Evolutionary conservation across 2,888 invertebrate species (phyloP), one percentile per base, ranked within the genome.

Genomic region (Drosophila hawaiiensis): DNA sequence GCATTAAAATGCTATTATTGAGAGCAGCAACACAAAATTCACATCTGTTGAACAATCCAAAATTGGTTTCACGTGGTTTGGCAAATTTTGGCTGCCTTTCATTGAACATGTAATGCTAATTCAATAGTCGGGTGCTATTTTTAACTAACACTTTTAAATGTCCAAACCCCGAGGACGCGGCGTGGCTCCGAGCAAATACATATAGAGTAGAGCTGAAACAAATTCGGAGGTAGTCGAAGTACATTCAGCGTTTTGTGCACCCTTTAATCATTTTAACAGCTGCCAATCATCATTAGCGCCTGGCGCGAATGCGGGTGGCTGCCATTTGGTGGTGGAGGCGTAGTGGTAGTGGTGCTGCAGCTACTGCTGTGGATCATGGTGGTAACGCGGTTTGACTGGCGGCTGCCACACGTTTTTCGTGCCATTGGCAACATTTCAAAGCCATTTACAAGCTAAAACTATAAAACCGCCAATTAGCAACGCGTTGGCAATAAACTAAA

Each of bases 401-500:
- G 78, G 19, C 73, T 61, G 73, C 49, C 63, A 56, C 64, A 70
- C 58, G 70, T 65, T 73, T 63, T 70, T 33, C 41, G 64, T 64
- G 64, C 60, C 73, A 73, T 68, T 76, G 65, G 80, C 73, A 64
- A 74, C 77, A 76, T 73, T 82, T 76, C 67, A 82, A 84, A 79
- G 82, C 74, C 71, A 85, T 80, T 84, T 84, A 76, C 75, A 82
- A 85, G 89, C 86, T 83, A 76, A 82, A 89, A 80, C 89, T 86
- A 80, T 80, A 83, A 90, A 90, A 85, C 85, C 89, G 89, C 89
- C 89, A 86, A 90, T 86, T 89, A 86, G 90, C 81, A 90, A 60
- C 78, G 78, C 89, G 81, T 78, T 90, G 74, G 73, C 89, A 80
- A 85, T 90, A 88, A 81, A 82, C 86, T 80, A 83, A 80, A 73